Conservation (phyloP, 2,113 vertebrate genomes). For the Pongo abelii region DNA sequence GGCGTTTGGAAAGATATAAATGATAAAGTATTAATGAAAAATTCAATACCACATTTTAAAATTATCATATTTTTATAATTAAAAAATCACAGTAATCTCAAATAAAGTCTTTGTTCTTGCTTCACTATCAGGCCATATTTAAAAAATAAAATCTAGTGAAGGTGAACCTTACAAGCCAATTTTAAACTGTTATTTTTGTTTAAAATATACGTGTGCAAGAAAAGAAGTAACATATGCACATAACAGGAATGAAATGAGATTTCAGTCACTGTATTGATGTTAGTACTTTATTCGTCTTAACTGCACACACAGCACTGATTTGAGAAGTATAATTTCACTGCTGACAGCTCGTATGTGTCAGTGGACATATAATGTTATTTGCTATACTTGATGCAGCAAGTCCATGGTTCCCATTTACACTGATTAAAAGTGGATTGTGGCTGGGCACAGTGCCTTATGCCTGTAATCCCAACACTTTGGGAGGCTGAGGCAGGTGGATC, state of each 20-base stretch:
- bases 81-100: constrained; percentile 25
- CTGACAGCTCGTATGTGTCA: neutral
- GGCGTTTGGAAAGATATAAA: constrained; percentile 11
- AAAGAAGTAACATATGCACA: neutral
- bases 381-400: neutral
- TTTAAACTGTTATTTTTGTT: constrained; percentile 52
- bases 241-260: constrained; percentile 33
- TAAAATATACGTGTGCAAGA: constrained; percentile 2
- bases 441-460: too few species aligned
- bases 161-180: neutral
- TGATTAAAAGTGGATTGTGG: neutral
- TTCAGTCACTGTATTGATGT: neutral
- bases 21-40: constrained; percentile 45
- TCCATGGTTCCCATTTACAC: neutral
- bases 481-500: too few species aligned
- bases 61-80: constrained; percentile 38
- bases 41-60: constrained; percentile 13
- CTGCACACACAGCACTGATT: neutral
- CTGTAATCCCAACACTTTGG: too few species aligned
- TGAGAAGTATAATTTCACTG: constrained; percentile 42
- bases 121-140: constrained; percentile 41
- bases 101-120: constrained; percentile 38
- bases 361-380: neutral
- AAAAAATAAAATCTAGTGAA: constrained; percentile 38
- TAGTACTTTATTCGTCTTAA: neutral